Evolutionary conservation across 2,797 vertebrate species (phyloP).

Genomic region (Argya squamiceps): DNA sequence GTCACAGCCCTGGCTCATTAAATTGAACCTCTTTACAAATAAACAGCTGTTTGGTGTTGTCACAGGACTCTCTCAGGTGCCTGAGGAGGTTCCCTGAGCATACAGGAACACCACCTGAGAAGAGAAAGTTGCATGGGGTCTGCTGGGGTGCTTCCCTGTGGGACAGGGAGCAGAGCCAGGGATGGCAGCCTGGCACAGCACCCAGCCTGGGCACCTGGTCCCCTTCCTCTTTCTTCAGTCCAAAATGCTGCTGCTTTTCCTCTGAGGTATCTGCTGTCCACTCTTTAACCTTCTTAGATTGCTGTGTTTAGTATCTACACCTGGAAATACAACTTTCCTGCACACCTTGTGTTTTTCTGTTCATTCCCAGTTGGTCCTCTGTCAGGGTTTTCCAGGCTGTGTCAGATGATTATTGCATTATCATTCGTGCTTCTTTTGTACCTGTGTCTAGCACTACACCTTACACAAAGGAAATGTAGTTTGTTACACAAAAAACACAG

Average conservation of each 20-base stretch:
- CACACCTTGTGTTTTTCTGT: background rate
- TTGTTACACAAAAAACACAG: slow-evolving; percentile 14
- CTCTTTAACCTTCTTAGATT: background rate
- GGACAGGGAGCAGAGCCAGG: background rate
- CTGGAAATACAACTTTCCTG: background rate
- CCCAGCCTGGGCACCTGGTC: background rate
- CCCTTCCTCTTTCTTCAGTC: background rate
- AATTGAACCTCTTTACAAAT: background rate
- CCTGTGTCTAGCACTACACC: background rate
- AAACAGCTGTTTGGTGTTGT: background rate
- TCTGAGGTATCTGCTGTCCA: background rate
- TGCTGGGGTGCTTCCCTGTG: background rate
- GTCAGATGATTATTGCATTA: background rate
- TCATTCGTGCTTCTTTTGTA: background rate
- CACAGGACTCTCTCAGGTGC: background rate
- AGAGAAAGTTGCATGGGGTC: background rate
- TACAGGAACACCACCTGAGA: background rate
- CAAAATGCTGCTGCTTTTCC: background rate
- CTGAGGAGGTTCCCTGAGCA: background rate
- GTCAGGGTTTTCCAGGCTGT: background rate
- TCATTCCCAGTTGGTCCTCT: background rate
- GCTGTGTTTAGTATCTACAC: background rate
- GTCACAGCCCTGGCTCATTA: background rate
- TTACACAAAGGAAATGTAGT: background rate
- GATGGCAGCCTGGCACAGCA: background rate